Evolutionary conservation across 2,888 invertebrate genomes (phyloP).

Genomic region (Caradrina clavipalpis): DNA sequence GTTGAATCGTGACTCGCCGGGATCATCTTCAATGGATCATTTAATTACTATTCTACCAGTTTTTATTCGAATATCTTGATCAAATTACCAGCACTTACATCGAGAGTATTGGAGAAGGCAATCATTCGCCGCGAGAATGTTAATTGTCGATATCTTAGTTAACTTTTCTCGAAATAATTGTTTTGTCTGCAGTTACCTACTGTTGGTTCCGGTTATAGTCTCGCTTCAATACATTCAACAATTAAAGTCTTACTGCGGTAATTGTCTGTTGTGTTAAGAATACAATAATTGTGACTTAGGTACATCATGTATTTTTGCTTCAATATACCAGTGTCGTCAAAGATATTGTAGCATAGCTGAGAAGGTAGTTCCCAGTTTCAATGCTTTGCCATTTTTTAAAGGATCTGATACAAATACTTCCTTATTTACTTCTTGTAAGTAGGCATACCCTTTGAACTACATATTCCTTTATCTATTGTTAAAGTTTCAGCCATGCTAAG

Average conservation of each 20-base stretch:
- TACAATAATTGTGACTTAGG: too few species aligned
- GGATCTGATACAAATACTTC: too few species aligned
- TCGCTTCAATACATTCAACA: constrained; percentile 40
- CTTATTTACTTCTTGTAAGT: too few species aligned
- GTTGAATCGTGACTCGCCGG: constrained; percentile 40
- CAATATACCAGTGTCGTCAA: too few species aligned
- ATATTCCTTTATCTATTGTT: too few species aligned
- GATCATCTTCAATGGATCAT: constrained; percentile 34
- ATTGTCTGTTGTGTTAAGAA: neutral
- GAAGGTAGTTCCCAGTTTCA: too few species aligned
- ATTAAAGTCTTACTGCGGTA: neutral
- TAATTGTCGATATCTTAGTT: constrained; percentile 35
- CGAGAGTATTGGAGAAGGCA: constrained; percentile 19
- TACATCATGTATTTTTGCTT: too few species aligned
- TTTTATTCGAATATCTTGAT: constrained; percentile 49
- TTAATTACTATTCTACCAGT: constrained; percentile 36
- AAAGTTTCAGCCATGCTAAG: too few species aligned
- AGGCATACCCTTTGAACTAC: too few species aligned
- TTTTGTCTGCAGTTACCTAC: constrained; percentile 21
- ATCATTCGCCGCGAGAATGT: constrained; percentile 28
- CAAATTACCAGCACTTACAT: constrained; percentile 37
- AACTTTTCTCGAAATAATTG: constrained; percentile 28
- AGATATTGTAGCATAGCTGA: too few species aligned
- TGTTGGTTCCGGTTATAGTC: constrained; percentile 19
- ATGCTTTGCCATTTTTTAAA: too few species aligned